Conservation (phyloP, 1,140 invertebrate genomes). For the Neodiprion pinetum region DNA sequence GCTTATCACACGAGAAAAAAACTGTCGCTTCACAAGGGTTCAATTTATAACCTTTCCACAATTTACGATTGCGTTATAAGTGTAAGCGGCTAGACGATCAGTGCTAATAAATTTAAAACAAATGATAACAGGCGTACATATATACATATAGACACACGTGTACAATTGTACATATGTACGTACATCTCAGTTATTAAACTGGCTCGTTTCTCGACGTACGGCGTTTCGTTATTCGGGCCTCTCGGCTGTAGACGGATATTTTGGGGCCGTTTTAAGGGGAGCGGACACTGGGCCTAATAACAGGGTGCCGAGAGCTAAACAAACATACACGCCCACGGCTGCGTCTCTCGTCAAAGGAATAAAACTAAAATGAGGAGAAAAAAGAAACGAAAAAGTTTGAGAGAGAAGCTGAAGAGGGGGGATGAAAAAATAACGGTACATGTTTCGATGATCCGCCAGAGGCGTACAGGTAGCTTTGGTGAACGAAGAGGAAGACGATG, state of each 20-base stretch:
- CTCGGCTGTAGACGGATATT: not conserved
- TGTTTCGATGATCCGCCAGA: conserved; percentile 26
- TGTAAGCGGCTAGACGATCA: too few species aligned
- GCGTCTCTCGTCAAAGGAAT: conserved; percentile 43
- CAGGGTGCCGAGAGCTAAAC: conserved; percentile 58
- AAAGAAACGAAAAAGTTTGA: conserved; percentile 35
- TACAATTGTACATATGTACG: too few species aligned
- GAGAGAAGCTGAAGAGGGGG: conserved; percentile 23
- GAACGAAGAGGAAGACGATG: too few species aligned
- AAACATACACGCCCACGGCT: conserved; percentile 61
- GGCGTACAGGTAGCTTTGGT: not conserved
- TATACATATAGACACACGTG: too few species aligned
- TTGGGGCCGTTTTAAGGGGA: not conserved
- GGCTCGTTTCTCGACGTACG: too few species aligned
- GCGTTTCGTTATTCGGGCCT: not conserved
- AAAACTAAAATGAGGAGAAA: conserved; percentile 4
- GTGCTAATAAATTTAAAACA: too few species aligned
- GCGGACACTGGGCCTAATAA: conserved; percentile 48
- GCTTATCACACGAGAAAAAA: too few species aligned
- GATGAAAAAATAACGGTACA: not conserved
- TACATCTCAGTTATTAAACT: too few species aligned
- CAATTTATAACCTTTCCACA: too few species aligned
- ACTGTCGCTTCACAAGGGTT: too few species aligned
- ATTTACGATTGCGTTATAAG: too few species aligned
- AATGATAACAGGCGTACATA: too few species aligned